phyloP scores from a whole-genome alignment of 2,888 invertebrate species.

The Xanthia icteritia region DNA sequence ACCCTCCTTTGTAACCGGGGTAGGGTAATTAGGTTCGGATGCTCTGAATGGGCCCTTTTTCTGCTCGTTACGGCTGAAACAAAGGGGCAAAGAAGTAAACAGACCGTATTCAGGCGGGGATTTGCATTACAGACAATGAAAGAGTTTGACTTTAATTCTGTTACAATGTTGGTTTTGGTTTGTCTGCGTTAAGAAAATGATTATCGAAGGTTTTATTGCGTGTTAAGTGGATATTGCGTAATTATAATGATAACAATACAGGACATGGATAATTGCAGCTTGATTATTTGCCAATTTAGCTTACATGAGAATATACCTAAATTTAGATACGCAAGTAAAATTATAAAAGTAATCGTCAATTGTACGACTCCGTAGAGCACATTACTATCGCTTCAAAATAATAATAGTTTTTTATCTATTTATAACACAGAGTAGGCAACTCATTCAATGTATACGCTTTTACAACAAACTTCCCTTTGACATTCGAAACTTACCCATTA shows the following conservation, averaged over 20 bases:
- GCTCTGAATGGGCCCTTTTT: constrained; percentile 90
- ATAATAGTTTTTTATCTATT: too few species aligned
- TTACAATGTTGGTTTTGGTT: constrained; percentile 70
- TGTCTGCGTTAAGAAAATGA: constrained; percentile 50
- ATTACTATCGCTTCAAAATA: background rate
- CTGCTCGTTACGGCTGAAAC: constrained; percentile 89
- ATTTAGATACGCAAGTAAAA: background rate
- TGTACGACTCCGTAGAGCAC: background rate
- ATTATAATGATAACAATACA: constrained; percentile 14
- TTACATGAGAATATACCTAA: background rate
- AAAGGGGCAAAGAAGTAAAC: constrained; percentile 89
- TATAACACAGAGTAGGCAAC: too few species aligned
- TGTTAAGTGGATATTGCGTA: constrained; percentile 27
- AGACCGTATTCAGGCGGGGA: constrained; percentile 86
- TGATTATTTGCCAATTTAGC: background rate
- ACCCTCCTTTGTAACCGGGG: constrained; percentile 87
- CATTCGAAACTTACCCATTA: too few species aligned
- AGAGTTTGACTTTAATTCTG: constrained; percentile 79
- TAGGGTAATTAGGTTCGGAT: constrained; percentile 90
- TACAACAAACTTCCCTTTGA: too few species aligned
- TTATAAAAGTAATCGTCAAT: background rate
- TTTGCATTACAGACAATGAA: constrained; percentile 86
- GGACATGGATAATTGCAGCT: background rate
- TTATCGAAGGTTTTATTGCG: constrained; percentile 56
- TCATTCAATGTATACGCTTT: too few species aligned